Conservation (phyloP, 2,888 invertebrate genomes). For the Anthrax anthrax region DNA sequence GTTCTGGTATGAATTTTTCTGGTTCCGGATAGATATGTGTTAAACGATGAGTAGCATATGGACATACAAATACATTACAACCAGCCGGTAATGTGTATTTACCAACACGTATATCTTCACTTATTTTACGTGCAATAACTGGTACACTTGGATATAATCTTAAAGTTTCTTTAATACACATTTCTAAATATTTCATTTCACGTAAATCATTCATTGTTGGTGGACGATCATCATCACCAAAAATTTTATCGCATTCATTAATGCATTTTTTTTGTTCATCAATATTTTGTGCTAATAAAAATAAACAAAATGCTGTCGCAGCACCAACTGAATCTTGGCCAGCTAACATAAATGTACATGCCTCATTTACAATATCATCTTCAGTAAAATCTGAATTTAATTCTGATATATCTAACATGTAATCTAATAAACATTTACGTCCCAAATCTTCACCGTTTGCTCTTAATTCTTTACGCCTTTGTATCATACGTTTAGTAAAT, state of each 20-base stretch:
- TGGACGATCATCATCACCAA: conserved; percentile 31
- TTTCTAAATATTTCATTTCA: conserved; percentile 50
- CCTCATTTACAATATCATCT: conserved; percentile 43
- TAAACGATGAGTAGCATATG: conserved; percentile 43
- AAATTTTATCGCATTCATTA: conserved; percentile 37
- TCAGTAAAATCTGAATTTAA: conserved; percentile 38
- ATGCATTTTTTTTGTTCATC: conserved; percentile 36
- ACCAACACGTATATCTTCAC: conserved; percentile 32
- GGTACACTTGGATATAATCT: conserved; percentile 37
- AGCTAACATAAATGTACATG: conserved; percentile 48
- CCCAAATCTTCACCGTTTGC: conserved; percentile 15
- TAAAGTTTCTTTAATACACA: conserved; percentile 53
- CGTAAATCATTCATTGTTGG: conserved; percentile 42
- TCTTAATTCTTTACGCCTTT: conserved; percentile 22
- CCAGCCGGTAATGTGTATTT: conserved; percentile 39
- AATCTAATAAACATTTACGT: conserved; percentile 37
- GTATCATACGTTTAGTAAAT: conserved; percentile 36
- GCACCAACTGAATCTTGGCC: conserved; percentile 48
- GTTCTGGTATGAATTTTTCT: conserved; percentile 40
- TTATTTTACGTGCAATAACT: conserved; percentile 28
- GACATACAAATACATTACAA: conserved; percentile 39
- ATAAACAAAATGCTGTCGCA: conserved; percentile 41
- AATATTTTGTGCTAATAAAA: conserved; percentile 39
- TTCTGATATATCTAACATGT: conserved; percentile 40
- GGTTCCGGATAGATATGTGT: conserved; percentile 41